Evolutionary conservation across 2,888 invertebrate genomes (phyloP), one percentile per base, ranked within the genome.

Genomic region (Boloria selene): DNA sequence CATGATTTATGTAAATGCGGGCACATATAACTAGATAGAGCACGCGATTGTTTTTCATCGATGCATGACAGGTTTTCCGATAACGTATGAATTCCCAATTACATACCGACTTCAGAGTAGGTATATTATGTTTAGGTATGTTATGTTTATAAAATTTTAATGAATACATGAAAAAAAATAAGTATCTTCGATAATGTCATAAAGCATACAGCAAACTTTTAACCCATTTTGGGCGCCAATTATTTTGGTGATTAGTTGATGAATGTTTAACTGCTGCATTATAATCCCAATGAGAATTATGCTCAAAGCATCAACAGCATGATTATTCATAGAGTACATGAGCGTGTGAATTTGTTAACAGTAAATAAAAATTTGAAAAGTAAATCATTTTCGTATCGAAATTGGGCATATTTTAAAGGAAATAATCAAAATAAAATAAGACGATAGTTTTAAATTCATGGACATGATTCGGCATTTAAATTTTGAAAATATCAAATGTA

Each of bases 1-100:
- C 45, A 64, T 67, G 67, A 67, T 67, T 67, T 67, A 67, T 64
- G 60, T 64, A 64, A 67, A 67, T 56, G 45, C 38, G 38, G 44
- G 49, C 64, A 58, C 51, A 53, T 67, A 2, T 2, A 38, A 38
- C 2, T 38, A 55, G 56, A 65, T 65, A 53, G 56, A 45, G 58
- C 61, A 67, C 63, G 53, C 59, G 61, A 62, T 66, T 70, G 68
- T 56, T 68, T 66, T 64, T 66, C 60, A 56, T 64, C 51, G 55
- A 42, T 52, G 50, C 53, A 47, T 53, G 61, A 49, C 64, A 52
- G 68, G 52, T 61, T 61, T 59, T 42, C 59, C 17, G 63, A 56
- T 63, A 22, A 16, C 10, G 2, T 16, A 44, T 44, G 31, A 52
- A 45, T 58, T 31, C n/a, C 13, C 14, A 45, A 58, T n/a, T 26